Evolutionary conservation across 1,140 invertebrate species (phyloP).

Genomic region (Parapsyche elsis): DNA sequence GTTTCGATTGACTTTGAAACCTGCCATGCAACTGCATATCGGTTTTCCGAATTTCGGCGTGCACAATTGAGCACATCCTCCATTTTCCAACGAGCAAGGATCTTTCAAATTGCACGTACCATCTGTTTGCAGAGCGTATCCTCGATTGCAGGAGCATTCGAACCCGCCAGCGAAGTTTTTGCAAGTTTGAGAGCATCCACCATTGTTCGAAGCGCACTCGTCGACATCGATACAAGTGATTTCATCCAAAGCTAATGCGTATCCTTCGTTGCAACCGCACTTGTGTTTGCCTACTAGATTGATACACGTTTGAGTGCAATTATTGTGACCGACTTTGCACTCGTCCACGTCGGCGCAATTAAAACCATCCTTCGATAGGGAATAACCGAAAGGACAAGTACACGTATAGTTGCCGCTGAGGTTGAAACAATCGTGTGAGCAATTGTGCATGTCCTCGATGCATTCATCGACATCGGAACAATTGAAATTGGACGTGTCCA

Average conservation of each 20-base stretch:
- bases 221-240: slow-evolving; percentile 10
- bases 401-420: slow-evolving; percentile 23
- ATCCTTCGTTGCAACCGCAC: not conserved
- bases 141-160: slow-evolving; percentile 66
- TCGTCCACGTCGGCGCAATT: slow-evolving; percentile 54
- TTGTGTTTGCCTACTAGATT: not conserved
- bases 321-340: slow-evolving; percentile 58
- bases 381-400: slow-evolving; percentile 54
- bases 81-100: slow-evolving; percentile 69
- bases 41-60: slow-evolving; percentile 60
- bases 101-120: slow-evolving; percentile 39
- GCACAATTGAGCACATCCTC: slow-evolving; percentile 69
- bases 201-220: slow-evolving; percentile 59
- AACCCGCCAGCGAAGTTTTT: slow-evolving; percentile 63
- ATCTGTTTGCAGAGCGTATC: slow-evolving; percentile 46
- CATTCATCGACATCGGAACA: slow-evolving; percentile 73
- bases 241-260: not conserved
- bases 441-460: slow-evolving; percentile 57
- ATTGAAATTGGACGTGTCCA: slow-evolving; percentile 60
- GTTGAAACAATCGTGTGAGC: slow-evolving; percentile 54
- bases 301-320: slow-evolving; percentile 29
- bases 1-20: slow-evolving; percentile 68
- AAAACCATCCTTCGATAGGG: slow-evolving; percentile 55
- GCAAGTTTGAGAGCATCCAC: slow-evolving; percentile 67
- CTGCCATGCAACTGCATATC: slow-evolving; percentile 63